These are phyloP conservation scores for Meloidogyne hapla DNA, from an alignment of 1,140 invertebrate genomes.

Conservation along the genomic window DNA sequence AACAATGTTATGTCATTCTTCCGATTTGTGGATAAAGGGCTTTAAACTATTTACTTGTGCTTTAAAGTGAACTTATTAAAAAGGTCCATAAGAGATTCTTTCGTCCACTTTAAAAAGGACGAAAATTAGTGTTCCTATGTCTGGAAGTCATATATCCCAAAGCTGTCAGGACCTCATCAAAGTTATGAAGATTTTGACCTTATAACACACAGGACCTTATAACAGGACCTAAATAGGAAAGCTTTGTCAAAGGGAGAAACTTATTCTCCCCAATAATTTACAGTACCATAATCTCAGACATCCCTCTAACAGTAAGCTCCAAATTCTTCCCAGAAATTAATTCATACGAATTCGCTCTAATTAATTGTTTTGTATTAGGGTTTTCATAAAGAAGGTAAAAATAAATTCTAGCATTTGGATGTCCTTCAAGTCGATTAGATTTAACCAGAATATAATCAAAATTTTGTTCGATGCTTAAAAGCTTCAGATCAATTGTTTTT, in stretches of 20 bases:
- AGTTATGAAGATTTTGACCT: too few species aligned
- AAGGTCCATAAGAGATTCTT: too few species aligned
- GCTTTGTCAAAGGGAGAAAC: too few species aligned
- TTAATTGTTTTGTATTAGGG: background rate
- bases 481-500: background rate
- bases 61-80: too few species aligned
- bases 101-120: too few species aligned
- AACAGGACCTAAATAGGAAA: too few species aligned
- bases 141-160: too few species aligned
- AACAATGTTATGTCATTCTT: background rate
- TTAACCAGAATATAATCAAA: slow-evolving; percentile 37
- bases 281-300: slow-evolving; percentile 22
- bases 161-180: too few species aligned
- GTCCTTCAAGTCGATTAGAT: slow-evolving; percentile 23
- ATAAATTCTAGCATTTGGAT: slow-evolving; percentile 17
- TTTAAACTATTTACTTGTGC: too few species aligned
- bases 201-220: too few species aligned
- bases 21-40: too few species aligned
- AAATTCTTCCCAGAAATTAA: slow-evolving; percentile 31
- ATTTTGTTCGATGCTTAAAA: background rate
- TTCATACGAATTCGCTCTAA: slow-evolving; percentile 28
- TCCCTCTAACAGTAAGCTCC: slow-evolving; percentile 30
- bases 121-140: too few species aligned
- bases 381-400: slow-evolving; percentile 28
- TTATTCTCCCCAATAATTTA: background rate